Percentiles rank a stretch among this genome's conserved stretches.
Evolutionary conservation across 2,113 vertebrate species (phyloP).

Genomic region (Argyrosomus japonicus): DNA sequence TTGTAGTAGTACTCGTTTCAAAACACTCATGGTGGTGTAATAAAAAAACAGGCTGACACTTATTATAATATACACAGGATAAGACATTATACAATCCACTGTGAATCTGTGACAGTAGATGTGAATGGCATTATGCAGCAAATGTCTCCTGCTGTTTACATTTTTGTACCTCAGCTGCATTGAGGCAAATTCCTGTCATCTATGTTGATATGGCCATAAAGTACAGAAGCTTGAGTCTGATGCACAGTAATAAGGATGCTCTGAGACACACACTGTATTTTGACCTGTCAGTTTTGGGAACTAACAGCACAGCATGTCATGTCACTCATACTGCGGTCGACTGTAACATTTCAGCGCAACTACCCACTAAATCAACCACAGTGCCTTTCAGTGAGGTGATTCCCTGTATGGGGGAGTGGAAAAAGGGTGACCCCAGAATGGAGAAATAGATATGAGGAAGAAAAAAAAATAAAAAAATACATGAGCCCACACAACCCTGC

Average conservation of each 20-base stretch:
- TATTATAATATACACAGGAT: background rate
- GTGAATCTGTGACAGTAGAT: background rate
- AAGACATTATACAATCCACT: background rate
- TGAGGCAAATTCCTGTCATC: conserved; percentile 27
- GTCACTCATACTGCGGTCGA: conserved; percentile 48
- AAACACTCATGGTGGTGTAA: background rate
- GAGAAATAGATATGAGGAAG: conserved; percentile 48
- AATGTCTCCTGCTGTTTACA: conserved; percentile 32
- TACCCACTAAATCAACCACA: conserved; percentile 58
- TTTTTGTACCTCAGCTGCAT: conserved; percentile 28
- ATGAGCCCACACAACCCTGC: conserved; percentile 55
- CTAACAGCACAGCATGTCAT: conserved; percentile 33
- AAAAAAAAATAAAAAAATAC: conserved; percentile 27
- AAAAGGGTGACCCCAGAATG: conserved; percentile 77
- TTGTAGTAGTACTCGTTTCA: too few species aligned
- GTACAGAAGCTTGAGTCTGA: conserved; percentile 38
- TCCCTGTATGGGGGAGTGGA: conserved; percentile 74
- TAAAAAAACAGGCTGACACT: background rate
- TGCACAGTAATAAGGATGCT: conserved; percentile 36
- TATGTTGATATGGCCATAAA: conserved; percentile 46
- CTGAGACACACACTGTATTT: conserved; percentile 37
- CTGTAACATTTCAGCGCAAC: conserved; percentile 39
- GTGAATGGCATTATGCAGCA: background rate
- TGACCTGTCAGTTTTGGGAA: conserved; percentile 55
- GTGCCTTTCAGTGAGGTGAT: conserved; percentile 67